Base-by-base conservation (phyloP, 2,888 invertebrate genomes). In the Lycaena phlaeas region DNA sequence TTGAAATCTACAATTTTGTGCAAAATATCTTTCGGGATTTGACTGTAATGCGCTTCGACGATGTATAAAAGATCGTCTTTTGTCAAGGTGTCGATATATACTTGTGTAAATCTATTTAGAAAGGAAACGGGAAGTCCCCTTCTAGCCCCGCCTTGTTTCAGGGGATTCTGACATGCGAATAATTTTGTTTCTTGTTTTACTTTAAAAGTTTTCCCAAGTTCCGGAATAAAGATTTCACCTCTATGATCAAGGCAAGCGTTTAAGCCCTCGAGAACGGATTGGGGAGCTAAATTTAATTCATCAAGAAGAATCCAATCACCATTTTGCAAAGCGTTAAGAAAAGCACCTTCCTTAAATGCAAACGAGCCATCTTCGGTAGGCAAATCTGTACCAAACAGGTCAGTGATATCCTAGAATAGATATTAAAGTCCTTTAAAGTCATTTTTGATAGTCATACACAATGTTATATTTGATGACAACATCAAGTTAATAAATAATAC, bases 201-300 rank as follows among this genome's bases (percentile, higher is more conserved):
- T 45, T 87, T 85, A 64, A 98, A 98, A 0, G 92, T 92, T 69
- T 89, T 90, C 36, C 93, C 94, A 7, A 99, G 81, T 77, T 99
- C 99, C 0, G 99, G 97, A 42, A 99, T 93, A 64, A 89, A 99
- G 14, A 99, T 90, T 77, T 97, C 96, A 1, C 96, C 96, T 57
- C 99, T 88, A 68, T 99, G 99, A 86, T 99, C 99, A 41, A 99
- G 87, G 60, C 98, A 98, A 0, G 99, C 98, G 68, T 99, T 99
- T 2, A 99, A 87, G 17, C 98, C 99, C 86, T 99, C 99, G 9
- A 99, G 82, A 1, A 99, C 98, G 0, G 98, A 95, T 69, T 99
- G 99, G 0, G 98, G 97, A 0, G 99, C 99, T 49, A 99, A 86
- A 86, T 99, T 99, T 50, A 99, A 84, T 86, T 99, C 99, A 69